Base-by-base conservation (phyloP, 2,888 invertebrate species). In the Polydrusus tereticollis region DNA sequence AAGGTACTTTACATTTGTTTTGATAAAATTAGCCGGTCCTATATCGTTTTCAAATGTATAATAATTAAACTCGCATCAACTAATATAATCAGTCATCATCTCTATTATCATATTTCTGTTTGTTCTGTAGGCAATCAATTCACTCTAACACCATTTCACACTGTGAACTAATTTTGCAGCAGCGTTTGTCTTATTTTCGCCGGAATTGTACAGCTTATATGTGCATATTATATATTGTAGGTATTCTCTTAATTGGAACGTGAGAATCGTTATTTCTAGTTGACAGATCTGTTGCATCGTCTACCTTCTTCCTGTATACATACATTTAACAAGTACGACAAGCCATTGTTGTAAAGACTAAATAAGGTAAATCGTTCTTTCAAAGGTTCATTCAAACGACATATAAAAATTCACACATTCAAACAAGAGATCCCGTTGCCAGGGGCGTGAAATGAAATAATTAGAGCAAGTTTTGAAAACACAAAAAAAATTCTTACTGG, bases 131-230 rank as follows among this genome's bases (percentile, higher is more conserved):
- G 21, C 21, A 55, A 18, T 29, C 16, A 26, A 52, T 29, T 50
- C 14, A 18, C 1, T 55, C 10, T 20, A 47, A 20, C 7, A 10
- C 29, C 29, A 29, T 26, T 29, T 14, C 29, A 16, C 29, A 29
- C 52, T 55, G 29, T 33, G 29, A 55, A 33, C 29, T 55, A 55
- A 52, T 52, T 52, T 52, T 52, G 26, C 8, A 23, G 14, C 52
- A 29, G 14, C 23, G 47, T 55, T 55, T 55, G 29, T 55, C 52
- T 55, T 55, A 55, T 55, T 29, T 55, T 18, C 18, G 10, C 29
- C 29, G 10, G 29, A 7, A 29, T 55, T 10, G 29, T 18, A 23
- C 2, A 16, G 52, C 29, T 29, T 29, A 55, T 7, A 55, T 29
- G 52, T 55, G 23, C 52, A 52, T 18, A 29, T 1, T 36, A n/a